Evolutionary conservation across 2,888 invertebrate genomes (phyloP), one percentile per base, ranked within the genome.

Genomic region (Ormyrus labotus): DNA sequence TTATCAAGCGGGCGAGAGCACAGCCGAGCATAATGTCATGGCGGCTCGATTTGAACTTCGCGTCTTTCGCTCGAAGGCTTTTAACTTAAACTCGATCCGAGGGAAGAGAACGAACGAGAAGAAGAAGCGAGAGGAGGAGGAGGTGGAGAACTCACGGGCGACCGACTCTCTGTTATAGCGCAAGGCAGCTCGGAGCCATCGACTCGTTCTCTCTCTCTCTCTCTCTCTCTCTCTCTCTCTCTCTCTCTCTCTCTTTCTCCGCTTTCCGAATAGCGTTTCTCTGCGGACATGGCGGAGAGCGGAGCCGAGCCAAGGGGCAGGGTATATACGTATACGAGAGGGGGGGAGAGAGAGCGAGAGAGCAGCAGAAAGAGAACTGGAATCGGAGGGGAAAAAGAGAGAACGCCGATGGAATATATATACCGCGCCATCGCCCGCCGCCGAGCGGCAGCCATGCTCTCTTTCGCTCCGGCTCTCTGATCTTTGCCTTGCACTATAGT

Each of bases 371-470:
- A 81, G 82, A 83, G 85, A 83, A 82, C 81, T 78, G 78, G 78
- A 85, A 82, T 83, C 83, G 84, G 85, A 78, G 84, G 83, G 84
- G 85, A 83, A 82, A 82, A 82, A 81, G 83, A 82, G 81, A 83
- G 83, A 84, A 83, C 76, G 75, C 58, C 70, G 69, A 61, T 74
- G 78, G 61, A 68, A 67, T 76, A 68, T 60, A 10, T 70, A 63
- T 61, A 58, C 50, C 58, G 69, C 68, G 79, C 69, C 79, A 76
- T 78, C 75, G 70, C 57, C 63, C 72, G 48, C 83, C 84, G 83
- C 84, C 82, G 68, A 68, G 77, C 83, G 84, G 85, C 85, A 83
- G 85, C 85, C 85, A 84, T 85, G 80, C 83, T 84, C 83, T 73
- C 81, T 76, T 69, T 78, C 70, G 76, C 57, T 63, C 63, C 8